These are phyloP conservation scores for Ectobius pallidus DNA, from an alignment of 2,888 invertebrate species.

Conservation along the genomic window DNA sequence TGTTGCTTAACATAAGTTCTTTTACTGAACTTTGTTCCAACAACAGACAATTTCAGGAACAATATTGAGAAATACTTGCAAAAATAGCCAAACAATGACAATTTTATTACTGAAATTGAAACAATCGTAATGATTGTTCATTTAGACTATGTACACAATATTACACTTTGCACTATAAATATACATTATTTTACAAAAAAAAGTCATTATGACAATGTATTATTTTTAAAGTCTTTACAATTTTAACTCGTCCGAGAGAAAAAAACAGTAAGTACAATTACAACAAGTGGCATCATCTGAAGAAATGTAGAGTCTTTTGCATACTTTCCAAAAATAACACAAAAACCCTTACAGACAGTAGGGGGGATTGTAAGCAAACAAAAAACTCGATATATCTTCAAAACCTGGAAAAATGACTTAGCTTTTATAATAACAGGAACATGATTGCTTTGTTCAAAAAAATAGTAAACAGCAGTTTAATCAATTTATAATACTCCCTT, in stretches of 20 bases:
- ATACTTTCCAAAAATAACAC: neutral
- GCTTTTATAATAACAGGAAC: conserved; percentile 45
- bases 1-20: conserved; percentile 2
- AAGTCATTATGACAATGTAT: conserved; percentile 34
- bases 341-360: neutral
- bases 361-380: neutral
- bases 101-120: conserved; percentile 43
- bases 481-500: conserved; percentile 29
- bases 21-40: conserved; percentile 37
- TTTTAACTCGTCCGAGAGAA: conserved; percentile 41
- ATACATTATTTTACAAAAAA: conserved; percentile 44
- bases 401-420: conserved; percentile 45
- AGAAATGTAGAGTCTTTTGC: conserved; percentile 15
- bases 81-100: conserved; percentile 45
- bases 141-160: conserved; percentile 43
- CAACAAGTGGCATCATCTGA: conserved; percentile 42
- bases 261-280: conserved; percentile 45
- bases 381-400: conserved; percentile 25
- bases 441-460: conserved; percentile 44
- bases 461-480: conserved; percentile 33
- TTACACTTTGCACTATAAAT: conserved; percentile 44
- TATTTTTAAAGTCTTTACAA: conserved; percentile 44
- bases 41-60: conserved; percentile 41
- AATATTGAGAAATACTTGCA: conserved; percentile 43
- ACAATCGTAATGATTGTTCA: conserved; percentile 42